phyloP scores from a whole-genome alignment of 2,888 invertebrate species.

The Coelinius sp. region DNA sequence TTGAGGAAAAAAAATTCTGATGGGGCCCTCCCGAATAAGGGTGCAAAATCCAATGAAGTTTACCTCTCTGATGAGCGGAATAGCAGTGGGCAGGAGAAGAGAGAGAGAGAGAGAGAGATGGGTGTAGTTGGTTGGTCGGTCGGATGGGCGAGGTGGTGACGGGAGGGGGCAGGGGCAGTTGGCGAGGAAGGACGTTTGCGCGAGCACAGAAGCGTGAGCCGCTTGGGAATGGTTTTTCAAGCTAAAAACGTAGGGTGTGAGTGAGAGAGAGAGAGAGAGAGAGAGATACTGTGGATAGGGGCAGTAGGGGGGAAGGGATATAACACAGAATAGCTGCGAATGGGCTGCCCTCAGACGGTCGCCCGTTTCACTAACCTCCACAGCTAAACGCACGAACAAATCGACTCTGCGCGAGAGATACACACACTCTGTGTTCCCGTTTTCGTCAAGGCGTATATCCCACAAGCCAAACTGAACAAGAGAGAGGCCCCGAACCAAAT shows the following conservation, averaged over 20 bases:
- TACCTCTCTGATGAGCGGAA: constrained; percentile 9
- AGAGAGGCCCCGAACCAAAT: constrained; percentile 23
- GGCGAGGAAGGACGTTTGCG: constrained; percentile 38
- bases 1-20: not conserved
- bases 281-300: not conserved
- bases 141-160: not conserved
- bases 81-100: not conserved
- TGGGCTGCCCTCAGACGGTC: constrained; percentile 63
- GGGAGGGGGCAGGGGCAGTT: constrained; percentile 11
- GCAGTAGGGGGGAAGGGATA: no score
- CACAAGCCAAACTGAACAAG: constrained; percentile 23
- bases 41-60: constrained; percentile 27
- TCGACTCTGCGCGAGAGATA: constrained; percentile 35
- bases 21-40: constrained; percentile 23
- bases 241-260: not conserved
- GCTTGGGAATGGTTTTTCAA: constrained; percentile 27
- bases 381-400: constrained; percentile 38
- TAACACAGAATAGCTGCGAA: constrained; percentile 21
- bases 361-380: constrained; percentile 52
- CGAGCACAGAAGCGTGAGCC: constrained; percentile 38
- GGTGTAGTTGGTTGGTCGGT: constrained; percentile 30
- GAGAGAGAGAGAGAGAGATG: constrained; percentile 17
- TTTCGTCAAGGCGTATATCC: constrained; percentile 35
- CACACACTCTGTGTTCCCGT: constrained; percentile 42
- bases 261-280: not conserved